Percentiles rank a stretch among this genome's conserved stretches.
phyloP scores from a whole-genome alignment of 2,113 vertebrate genomes.

The Gila orcuttii region DNA sequence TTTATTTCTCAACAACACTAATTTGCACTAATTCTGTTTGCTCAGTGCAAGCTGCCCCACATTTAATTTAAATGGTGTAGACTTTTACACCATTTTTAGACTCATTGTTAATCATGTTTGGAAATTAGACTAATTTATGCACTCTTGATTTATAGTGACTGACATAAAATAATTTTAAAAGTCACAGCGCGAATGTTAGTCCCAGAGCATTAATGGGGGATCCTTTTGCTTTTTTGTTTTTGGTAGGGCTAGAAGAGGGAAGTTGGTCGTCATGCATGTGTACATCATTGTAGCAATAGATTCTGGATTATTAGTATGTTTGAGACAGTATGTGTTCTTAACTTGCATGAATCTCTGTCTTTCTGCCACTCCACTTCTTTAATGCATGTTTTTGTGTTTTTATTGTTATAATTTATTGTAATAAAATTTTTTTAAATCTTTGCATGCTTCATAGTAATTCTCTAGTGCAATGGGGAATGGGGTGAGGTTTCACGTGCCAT shows the following conservation, averaged over 20 bases:
- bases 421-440: background rate
- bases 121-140: background rate
- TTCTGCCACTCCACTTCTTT: background rate
- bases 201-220: background rate
- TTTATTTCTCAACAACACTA: background rate
- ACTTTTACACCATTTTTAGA: background rate
- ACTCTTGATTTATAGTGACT: background rate
- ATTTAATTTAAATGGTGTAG: background rate
- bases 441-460: conserved; percentile 39
- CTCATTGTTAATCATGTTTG: background rate
- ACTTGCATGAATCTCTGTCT: conserved; percentile 13
- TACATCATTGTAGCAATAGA: background rate
- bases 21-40: background rate
- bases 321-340: background rate
- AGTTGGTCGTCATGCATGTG: background rate
- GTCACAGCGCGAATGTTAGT: background rate
- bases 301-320: background rate
- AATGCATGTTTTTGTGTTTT: conserved; percentile 34
- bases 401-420: background rate
- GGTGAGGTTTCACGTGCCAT: background rate
- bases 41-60: background rate
- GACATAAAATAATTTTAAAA: background rate
- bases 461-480: conserved; percentile 1
- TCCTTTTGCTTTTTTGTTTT: background rate
- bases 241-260: background rate